Base-by-base conservation (phyloP, 2,888 invertebrate genomes). In the Onthophagus sagittarius region DNA sequence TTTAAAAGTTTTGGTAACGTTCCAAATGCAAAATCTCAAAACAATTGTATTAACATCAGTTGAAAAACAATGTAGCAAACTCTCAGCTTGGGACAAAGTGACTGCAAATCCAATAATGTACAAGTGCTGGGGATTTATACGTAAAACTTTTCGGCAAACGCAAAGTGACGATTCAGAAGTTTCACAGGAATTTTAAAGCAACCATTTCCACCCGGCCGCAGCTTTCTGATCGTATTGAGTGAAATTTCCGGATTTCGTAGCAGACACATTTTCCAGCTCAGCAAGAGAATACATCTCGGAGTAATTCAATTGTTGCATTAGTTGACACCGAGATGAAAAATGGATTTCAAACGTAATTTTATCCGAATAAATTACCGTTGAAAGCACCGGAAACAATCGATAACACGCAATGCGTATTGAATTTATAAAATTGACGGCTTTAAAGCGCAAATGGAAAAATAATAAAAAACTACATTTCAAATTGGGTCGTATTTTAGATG, bases 291-390 rank as follows among this genome's bases (percentile, higher is more conserved):
- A 23, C 23, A 23, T 23, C 23, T n/a, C 64, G 13, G 64, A 23
- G 15, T 64, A 7, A 64, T 64, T 64, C 64, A 64, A 64, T 64
- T 64, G 64, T 23, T 13, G 15, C 64, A 15, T 64, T 15, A 64
- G 64, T 64, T 64, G 64, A 64, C 64, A 23, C 23, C 64, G 23
- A 64, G 15, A 15, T 64, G 64, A 64, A 64, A 64, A 64, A 64
- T 64, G 64, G 64, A 64, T 64, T 13, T 15, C 64, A 64, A 64
- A 64, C 64, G 64, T 64, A 64, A 64, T 64, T 64, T 64, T 64
- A 15, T 9, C 64, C 64, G 23, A 23, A 64, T 64, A 64, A 64
- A 67, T 67, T 15, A 23, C n/a, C 67, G 67, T 32, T 32, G 31
- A 53, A 53, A 53, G 39, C 39, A 9, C 11, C 39, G 39, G 23